phyloP scores from a whole-genome alignment of 2,797 vertebrate genomes.

The Sebastes nivosus region DNA sequence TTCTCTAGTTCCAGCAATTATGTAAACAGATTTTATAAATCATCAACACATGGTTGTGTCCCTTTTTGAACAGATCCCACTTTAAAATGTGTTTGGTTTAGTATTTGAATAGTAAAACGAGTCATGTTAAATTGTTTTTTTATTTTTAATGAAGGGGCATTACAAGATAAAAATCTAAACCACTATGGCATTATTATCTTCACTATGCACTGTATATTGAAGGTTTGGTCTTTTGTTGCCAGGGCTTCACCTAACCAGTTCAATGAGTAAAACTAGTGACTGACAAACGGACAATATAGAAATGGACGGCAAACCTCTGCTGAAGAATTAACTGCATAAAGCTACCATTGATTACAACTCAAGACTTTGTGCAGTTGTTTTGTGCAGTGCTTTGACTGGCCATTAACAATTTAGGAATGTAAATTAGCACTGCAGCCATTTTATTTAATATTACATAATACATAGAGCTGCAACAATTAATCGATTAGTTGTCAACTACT shows the following conservation, averaged over 20 bases:
- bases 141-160: fast-evolving
- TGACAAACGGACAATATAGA: background rate
- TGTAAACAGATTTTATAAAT: slow-evolving; percentile 24
- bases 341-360: background rate
- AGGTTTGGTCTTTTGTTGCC: background rate
- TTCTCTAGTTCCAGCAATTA: slow-evolving; percentile 22
- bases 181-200: background rate
- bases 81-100: background rate
- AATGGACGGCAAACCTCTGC: background rate
- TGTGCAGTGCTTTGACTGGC: background rate
- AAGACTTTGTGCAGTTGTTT: background rate
- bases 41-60: background rate
- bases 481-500: too few relatives aligned
- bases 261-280: background rate
- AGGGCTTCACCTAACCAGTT: background rate
- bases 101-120: background rate
- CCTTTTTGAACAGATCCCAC: background rate
- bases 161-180: background rate
- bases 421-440: background rate
- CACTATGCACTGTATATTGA: background rate
- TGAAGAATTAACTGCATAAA: background rate
- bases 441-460: background rate
- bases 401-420: background rate
- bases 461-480: too few relatives aligned
- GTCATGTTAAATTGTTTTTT: background rate